Evolutionary conservation across 2,797 vertebrate genomes (phyloP).

Genomic region (Etheostoma nigrum): DNA sequence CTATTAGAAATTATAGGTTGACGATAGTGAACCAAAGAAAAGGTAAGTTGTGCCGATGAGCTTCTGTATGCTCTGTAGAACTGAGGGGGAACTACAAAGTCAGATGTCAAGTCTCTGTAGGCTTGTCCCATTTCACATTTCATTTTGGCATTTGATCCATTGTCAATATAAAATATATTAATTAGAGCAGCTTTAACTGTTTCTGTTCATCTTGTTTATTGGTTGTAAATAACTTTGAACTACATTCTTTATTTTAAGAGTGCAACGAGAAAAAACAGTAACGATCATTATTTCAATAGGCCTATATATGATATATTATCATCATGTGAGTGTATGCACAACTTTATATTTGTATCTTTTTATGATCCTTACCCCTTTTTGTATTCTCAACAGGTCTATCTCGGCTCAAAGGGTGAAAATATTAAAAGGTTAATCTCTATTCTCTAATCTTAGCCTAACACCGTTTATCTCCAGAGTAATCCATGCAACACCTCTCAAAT

Average conservation of each 20-base stretch:
- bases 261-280: not conserved
- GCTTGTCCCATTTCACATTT: not conserved
- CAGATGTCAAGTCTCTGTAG: not conserved
- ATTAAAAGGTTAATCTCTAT: constrained; percentile 27
- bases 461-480: constrained; percentile 21
- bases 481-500: constrained; percentile 26
- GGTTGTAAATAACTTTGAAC: not conserved
- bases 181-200: not conserved
- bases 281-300: not conserved
- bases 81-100: no score
- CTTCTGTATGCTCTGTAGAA: no score
- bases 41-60: no score
- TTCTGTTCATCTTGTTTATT: not conserved
- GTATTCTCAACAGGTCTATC: not conserved
- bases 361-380: not conserved
- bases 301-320: not conserved
- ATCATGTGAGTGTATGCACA: not conserved
- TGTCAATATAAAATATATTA: not conserved
- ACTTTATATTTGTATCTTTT: not conserved
- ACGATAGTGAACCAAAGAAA: no score
- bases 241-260: not conserved
- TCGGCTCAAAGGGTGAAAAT: not conserved
- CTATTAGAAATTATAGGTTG: no score
- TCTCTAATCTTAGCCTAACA: constrained; percentile 29
- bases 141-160: not conserved